Percentiles rank a stretch among this genome's conserved stretches.
Conservation (phyloP, 2,888 invertebrate species). For the Noctua janthina region DNA sequence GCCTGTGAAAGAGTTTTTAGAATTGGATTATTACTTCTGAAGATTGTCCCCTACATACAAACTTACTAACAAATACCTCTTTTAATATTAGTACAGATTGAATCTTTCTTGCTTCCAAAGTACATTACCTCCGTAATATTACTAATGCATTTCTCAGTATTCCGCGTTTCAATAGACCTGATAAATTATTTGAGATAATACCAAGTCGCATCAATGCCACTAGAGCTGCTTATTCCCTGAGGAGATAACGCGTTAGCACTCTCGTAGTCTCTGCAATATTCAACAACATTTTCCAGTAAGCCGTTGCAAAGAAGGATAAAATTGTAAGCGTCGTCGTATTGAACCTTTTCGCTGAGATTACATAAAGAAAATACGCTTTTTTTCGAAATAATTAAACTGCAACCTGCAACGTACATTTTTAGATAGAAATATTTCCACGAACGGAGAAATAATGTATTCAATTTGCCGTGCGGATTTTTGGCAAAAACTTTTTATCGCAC, state of each 20-base stretch:
- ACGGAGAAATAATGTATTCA: constrained; percentile 35
- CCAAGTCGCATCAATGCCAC: constrained; percentile 32
- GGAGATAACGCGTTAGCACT: constrained; percentile 59
- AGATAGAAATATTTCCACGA: constrained; percentile 11
- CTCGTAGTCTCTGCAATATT: constrained; percentile 57
- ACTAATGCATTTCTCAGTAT: neutral
- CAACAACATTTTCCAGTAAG: constrained; percentile 55
- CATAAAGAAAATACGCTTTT: constrained; percentile 10
- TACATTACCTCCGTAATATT: neutral
- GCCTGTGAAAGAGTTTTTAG: too few relatives aligned
- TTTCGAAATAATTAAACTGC: constrained; percentile 28
- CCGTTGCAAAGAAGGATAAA: constrained; percentile 46
- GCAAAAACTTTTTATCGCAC: constrained; percentile 24
- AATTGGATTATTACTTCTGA: too few relatives aligned
- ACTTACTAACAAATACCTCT: too few relatives aligned
- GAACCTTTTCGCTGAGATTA: constrained; percentile 26
- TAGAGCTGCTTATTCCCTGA: constrained; percentile 53
- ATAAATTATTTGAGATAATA: constrained; percentile 27
- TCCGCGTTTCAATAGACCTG: constrained; percentile 16
- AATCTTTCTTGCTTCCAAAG: too few relatives aligned
- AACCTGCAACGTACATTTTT: constrained; percentile 23
- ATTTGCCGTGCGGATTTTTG: constrained; percentile 29
- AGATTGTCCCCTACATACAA: too few relatives aligned
- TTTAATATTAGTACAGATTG: too few relatives aligned
- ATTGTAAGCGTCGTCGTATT: constrained; percentile 30